Evolutionary conservation across 2,888 invertebrate species (phyloP), one percentile per base, ranked within the genome.

Genomic region (Heliconius aoede): DNA sequence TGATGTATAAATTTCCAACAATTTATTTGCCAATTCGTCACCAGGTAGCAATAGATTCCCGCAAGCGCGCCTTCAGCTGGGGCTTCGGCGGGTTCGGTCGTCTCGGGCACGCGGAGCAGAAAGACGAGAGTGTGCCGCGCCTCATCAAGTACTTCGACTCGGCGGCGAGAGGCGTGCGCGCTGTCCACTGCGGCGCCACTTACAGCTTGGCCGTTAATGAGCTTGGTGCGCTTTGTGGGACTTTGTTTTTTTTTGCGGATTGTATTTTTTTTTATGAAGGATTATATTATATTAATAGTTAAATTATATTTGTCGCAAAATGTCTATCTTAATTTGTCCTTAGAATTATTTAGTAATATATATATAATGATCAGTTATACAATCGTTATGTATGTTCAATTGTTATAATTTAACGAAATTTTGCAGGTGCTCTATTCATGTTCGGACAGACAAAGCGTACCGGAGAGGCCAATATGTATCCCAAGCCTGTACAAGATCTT

Each of bases 391-490:
- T 46, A 18, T 18, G 5, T 26, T 26, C 9, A 11, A 36, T 24
- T 24, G 58, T 40, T 73, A 21, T 51, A 24, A 67, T 55, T 58
- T n/a, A 72, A 55, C 26, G n/a, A 61, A 28, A n/a, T 77, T 74
- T 24, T 73, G 74, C 46, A 75, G 82, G 97, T 61, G 95, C 95
- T 4, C 91, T 97, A 72, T 98, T 96, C 90, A 91, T 99, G 89
- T 99, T 98, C 90, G 99, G 99, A 0, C 98, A 98, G 88, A 97
- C 97, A 0, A 99, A 98, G 87, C 96, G 98, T 77, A 97, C 98
- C 0, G 99, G 98, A 0, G 99, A 99, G 88, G 99, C 99, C 4
- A 98, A 98, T 84, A 99, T 99, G 99, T 99, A 99, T 88, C 99
- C 99, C 0, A 99, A 99, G 87, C 98, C 98, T 0, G 97, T 99